Base-by-base conservation (phyloP, 2,113 vertebrate species). In the Pao palembangensis region DNA sequence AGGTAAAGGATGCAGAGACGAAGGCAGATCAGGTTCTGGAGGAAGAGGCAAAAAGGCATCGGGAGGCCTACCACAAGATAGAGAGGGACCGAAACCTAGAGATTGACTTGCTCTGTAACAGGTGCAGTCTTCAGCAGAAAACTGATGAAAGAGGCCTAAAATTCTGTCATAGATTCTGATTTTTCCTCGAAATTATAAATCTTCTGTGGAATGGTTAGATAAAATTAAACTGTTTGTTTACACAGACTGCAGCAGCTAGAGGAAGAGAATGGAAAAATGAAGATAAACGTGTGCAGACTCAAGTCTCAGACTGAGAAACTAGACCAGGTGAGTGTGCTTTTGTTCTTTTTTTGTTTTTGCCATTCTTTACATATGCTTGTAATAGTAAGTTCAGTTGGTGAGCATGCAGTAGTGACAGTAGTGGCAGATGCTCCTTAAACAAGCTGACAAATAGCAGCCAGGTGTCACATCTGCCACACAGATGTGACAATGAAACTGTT, bases 1-100 rank as follows among this genome's bases (percentile, higher is more conserved):
- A 98, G 76, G 78, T 98, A 86, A 98, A 94, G 83, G 97, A 99
- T 55, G 93, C 95, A 58, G 96, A 98, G 87, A 83, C 91, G 1
- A 90, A 84, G n/a, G 93, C 94, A 0, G 91, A 94, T 71, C 94
- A 98, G 88, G 87, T 79, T 1, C 82, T 98, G 70, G 92, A 95
- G 67, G 94, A 98, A 25, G 93, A 98, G 75, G 82, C 87, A n/a
- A 93, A 92, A 79, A 90, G 94, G 47, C 95, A 99, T 51, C 80
- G 93, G 0, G 94, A 98, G 69, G 86, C 87, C 46, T 96, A 92
- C 77, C 88, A 67, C 83, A 96, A 94, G 78, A 92, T 96, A 75
- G 93, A 96, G 81, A 88, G 93, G 65, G 96, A 98, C 61, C 92
- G 93, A 55, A 87, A 88, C 84, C 85, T 79, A 0, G 92, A 98